phyloP scores from a whole-genome alignment of 1,140 invertebrate genomes.

The Tetramorium simillimum region DNA sequence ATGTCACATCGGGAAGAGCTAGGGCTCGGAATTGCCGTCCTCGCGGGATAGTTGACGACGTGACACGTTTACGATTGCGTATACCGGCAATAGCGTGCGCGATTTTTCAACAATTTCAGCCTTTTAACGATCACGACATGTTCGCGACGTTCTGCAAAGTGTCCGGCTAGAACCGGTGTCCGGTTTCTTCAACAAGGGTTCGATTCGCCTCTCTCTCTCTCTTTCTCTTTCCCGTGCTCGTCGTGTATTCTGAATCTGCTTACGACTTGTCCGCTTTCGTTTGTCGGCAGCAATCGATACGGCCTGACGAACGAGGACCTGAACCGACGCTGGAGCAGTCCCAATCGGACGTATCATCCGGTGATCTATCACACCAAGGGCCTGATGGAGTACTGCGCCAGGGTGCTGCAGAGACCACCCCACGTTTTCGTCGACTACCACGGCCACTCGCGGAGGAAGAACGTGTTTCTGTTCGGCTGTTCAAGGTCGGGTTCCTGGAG shows the following conservation, averaged over 20 bases:
- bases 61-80: background rate
- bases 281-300: constrained; percentile 90
- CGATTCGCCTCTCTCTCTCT: background rate
- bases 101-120: constrained; percentile 4
- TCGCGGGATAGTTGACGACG: background rate
- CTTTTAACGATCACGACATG: background rate
- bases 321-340: constrained; percentile 92
- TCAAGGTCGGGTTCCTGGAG: constrained; percentile 89
- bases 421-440: constrained; percentile 95
- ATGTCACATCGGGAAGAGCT: background rate
- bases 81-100: background rate
- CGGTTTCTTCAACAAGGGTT: background rate
- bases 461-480: constrained; percentile 96
- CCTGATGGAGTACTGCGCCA: constrained; percentile 88
- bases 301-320: constrained; percentile 93
- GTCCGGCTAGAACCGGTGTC: background rate
- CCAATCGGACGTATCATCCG: constrained; percentile 91
- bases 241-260: background rate
- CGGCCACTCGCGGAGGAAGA: constrained; percentile 95
- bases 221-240: too few relatives aligned
- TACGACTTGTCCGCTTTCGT: constrained; percentile 16
- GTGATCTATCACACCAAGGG: constrained; percentile 94
- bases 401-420: constrained; percentile 87
- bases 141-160: background rate
- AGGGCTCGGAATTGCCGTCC: constrained; percentile 22